Percentiles rank a stretch among this genome's conserved stretches.
Evolutionary conservation across 2,113 vertebrate genomes (phyloP).

Genomic region (Strigops habroptila): DNA sequence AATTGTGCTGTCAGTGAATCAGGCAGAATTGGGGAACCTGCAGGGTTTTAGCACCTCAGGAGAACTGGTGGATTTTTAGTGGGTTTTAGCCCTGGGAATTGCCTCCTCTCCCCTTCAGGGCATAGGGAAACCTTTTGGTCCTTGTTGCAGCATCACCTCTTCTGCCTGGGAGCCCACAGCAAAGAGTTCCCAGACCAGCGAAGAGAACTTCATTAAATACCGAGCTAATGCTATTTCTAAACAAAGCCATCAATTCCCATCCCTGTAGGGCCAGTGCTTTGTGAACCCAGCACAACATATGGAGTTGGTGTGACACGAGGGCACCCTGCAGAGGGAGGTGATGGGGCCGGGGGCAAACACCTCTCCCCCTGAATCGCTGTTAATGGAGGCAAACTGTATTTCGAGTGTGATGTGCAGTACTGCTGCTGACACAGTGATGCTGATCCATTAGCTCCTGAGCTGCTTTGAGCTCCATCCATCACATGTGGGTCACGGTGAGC

Average conservation of each 20-base stretch:
- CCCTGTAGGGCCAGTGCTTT: background rate
- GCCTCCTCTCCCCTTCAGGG: background rate
- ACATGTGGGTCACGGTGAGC: fast-evolving
- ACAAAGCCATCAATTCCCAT: background rate
- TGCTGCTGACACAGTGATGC: fast-evolving
- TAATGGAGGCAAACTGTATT: background rate
- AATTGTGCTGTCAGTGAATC: background rate
- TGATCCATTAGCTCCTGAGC: background rate
- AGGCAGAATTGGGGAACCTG: background rate
- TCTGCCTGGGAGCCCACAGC: background rate
- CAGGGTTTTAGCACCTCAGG: background rate
- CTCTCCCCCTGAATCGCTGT: fast-evolving
- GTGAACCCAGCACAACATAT: fast-evolving
- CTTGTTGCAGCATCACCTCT: background rate
- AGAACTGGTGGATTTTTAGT: background rate
- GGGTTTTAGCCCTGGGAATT: background rate
- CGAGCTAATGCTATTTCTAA: background rate
- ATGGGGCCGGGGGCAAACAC: fast-evolving
- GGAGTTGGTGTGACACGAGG: fast-evolving
- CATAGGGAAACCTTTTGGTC: background rate
- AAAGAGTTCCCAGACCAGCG: background rate
- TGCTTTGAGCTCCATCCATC: background rate
- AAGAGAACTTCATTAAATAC: background rate
- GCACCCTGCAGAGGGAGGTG: background rate
- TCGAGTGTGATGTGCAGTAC: background rate